A percentile compares a stretch with the other conserved stretches of the same genome.
Evolutionary conservation across 2,888 invertebrate genomes (phyloP).

Genomic region (Athalia rosae): DNA sequence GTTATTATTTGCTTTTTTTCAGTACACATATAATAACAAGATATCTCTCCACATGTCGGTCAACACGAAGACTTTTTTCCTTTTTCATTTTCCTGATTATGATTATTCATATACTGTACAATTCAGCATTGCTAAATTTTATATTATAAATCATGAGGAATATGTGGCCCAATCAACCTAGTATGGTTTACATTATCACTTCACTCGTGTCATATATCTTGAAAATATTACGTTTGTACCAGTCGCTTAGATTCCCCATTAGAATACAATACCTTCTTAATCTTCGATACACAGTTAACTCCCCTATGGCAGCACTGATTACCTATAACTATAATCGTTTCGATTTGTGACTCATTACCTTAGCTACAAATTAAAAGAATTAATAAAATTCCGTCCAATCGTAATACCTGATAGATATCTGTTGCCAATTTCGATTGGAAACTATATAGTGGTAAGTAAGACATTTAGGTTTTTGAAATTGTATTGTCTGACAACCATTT

Average conservation of each 20-base stretch:
- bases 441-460: slow-evolving; percentile 17
- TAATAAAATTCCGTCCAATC: neutral
- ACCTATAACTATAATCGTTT: slow-evolving; percentile 23
- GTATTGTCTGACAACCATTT: neutral
- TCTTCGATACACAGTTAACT: slow-evolving; percentile 6
- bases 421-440: neutral
- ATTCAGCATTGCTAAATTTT: slow-evolving; percentile 36
- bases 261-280: neutral
- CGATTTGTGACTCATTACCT: slow-evolving; percentile 9
- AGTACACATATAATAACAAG: too few species aligned
- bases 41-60: neutral
- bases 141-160: slow-evolving; percentile 32
- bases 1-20: too few species aligned
- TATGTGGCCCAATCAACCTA: slow-evolving; percentile 34
- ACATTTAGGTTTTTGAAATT: neutral
- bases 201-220: slow-evolving; percentile 22
- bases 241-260: slow-evolving; percentile 18
- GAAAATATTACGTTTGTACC: slow-evolving; percentile 38
- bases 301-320: slow-evolving; percentile 40
- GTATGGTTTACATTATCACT: slow-evolving; percentile 33
- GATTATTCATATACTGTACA: slow-evolving; percentile 20
- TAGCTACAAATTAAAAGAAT: slow-evolving; percentile 27
- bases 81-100: too few species aligned
- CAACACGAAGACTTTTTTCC: neutral
- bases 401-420: neutral